Conservation (phyloP, 53 echinoderm and acorn worm species). For the Antedon mediterranea region DNA sequence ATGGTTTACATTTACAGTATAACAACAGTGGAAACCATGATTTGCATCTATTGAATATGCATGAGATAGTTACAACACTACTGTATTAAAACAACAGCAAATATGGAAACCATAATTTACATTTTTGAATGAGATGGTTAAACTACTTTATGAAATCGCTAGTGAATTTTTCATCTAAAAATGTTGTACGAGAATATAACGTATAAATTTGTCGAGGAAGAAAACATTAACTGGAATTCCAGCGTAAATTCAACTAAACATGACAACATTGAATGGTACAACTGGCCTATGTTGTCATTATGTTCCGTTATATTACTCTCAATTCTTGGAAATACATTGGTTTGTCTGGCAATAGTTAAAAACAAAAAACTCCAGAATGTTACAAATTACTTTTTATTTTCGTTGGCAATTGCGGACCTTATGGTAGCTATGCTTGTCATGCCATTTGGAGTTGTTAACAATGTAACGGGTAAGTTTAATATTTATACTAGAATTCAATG, state of each 20-base stretch:
- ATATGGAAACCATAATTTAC: too few species aligned
- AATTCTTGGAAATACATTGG: slow-evolving; percentile 48
- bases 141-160: too few species aligned
- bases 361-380: slow-evolving; percentile 49
- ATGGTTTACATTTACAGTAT: too few species aligned
- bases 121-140: too few species aligned
- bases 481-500: neutral
- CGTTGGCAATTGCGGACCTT: slow-evolving; percentile 75
- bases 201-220: neutral
- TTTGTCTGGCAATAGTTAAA: slow-evolving; percentile 46
- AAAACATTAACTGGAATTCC: neutral
- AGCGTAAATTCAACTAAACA: neutral
- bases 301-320: slow-evolving; percentile 42
- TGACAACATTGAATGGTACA: neutral
- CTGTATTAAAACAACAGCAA: too few species aligned
- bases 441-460: slow-evolving; percentile 58
- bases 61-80: too few species aligned
- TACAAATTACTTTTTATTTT: slow-evolving; percentile 72
- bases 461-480: slow-evolving; percentile 49
- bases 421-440: slow-evolving; percentile 92
- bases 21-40: too few species aligned
- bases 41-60: too few species aligned
- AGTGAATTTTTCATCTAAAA: too few species aligned
- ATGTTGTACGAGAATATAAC: neutral
- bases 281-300: slow-evolving; percentile 50